A percentile compares a stretch with the other conserved stretches of the same genome.
phyloP scores from a whole-genome alignment of 2,113 vertebrate genomes.

The Colistium nudipinnis region DNA sequence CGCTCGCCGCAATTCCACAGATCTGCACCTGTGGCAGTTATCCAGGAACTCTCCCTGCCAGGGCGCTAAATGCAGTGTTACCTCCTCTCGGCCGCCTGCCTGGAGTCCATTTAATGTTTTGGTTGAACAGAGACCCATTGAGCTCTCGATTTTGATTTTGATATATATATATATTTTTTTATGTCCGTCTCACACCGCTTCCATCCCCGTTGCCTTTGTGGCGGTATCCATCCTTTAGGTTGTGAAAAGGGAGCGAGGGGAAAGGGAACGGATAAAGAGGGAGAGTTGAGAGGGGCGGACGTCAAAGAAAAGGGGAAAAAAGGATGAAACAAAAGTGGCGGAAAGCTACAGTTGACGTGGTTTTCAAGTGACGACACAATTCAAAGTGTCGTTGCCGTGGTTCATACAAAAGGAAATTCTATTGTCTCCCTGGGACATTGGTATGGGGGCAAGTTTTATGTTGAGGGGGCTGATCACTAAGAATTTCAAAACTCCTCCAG shows the following conservation, averaged over 20 bases:
- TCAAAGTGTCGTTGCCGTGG: neutral
- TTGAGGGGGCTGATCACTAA: neutral
- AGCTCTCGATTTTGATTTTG: conserved; percentile 6
- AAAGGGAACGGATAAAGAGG: neutral
- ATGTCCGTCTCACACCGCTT: conserved; percentile 18
- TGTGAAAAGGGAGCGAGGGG: conserved; percentile 8
- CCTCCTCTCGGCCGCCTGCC: conserved; percentile 20
- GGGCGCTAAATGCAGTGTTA: conserved; percentile 26
- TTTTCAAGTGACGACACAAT: neutral
- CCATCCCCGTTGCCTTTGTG: conserved; percentile 17
- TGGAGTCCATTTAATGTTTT: conserved; percentile 23
- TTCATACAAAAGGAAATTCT: neutral
- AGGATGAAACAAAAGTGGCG: neutral
- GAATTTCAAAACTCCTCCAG: no score
- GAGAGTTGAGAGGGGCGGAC: neutral
- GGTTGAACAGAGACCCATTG: conserved; percentile 13
- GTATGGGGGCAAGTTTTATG: neutral
- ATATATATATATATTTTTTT: neutral
- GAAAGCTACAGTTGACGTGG: neutral
- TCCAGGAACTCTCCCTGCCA: conserved; percentile 11
- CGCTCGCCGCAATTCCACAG: neutral
- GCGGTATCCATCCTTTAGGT: conserved; percentile 24
- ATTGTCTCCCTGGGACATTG: neutral
- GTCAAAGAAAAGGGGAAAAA: conserved; percentile 4
- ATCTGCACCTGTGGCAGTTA: conserved; percentile 27